Percentiles rank a stretch among this genome's conserved stretches.
Evolutionary conservation across 2,113 vertebrate genomes (phyloP).

Genomic region (Myanophis thanlyinensis): DNA sequence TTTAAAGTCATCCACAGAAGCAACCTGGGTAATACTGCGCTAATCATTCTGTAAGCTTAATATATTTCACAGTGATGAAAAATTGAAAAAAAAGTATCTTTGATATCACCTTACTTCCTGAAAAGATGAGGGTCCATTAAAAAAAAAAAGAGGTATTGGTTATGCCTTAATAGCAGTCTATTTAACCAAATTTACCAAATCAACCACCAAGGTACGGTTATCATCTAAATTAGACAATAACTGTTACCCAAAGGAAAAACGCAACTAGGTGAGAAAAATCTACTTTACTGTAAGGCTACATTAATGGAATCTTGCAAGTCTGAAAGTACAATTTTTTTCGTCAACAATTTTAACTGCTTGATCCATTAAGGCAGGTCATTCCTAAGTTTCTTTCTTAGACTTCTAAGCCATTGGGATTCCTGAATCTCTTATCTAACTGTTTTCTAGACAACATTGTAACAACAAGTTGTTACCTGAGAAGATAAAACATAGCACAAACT

Average conservation of each 20-base stretch:
- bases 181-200: background rate
- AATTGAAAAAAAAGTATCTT: background rate
- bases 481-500: background rate
- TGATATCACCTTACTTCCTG: background rate
- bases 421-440: background rate
- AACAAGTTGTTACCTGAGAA: background rate
- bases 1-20: background rate
- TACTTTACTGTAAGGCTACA: background rate
- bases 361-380: background rate
- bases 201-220: background rate
- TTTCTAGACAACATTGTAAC: background rate
- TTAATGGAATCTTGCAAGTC: background rate
- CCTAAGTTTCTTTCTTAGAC: background rate
- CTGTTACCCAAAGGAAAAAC: background rate
- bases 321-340: background rate
- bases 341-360: background rate
- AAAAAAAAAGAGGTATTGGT: background rate
- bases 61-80: background rate
- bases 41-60: background rate
- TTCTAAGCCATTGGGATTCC: background rate
- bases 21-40: background rate
- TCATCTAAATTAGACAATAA: background rate
- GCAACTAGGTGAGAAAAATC: background rate
- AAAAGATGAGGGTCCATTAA: background rate
- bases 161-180: background rate